Evolutionary conservation across 2,113 vertebrate species (phyloP).

Genomic region (Oreotrochilus melanogaster): DNA sequence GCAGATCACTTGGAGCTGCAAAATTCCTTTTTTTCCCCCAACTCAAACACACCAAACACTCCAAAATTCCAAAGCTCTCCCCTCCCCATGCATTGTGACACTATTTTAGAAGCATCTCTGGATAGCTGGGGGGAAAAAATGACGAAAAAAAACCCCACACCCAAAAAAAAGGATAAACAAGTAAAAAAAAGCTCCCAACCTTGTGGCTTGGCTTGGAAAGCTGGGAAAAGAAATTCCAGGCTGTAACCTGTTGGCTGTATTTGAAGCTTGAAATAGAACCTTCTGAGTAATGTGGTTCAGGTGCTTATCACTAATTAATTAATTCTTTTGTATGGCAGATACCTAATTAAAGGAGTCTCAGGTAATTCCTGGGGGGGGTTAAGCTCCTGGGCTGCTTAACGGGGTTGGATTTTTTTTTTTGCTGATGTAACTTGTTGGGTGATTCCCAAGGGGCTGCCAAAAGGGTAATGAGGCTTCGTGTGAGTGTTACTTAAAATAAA

Average conservation of each 20-base stretch:
- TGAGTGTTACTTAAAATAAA: constrained; percentile 62
- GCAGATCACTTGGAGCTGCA: not conserved
- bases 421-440: constrained; percentile 16
- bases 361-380: constrained; percentile 6
- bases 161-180: not conserved
- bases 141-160: too few relatives aligned
- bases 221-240: not conserved
- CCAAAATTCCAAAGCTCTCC: not conserved
- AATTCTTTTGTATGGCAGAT: constrained; percentile 70
- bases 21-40: not conserved
- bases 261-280: constrained; percentile 66
- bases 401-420: not conserved
- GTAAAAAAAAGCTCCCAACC: not conserved
- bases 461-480: not conserved
- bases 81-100: fast-evolving
- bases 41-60: not conserved
- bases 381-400: not conserved
- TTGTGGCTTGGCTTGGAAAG: not conserved
- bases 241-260: constrained; percentile 64
- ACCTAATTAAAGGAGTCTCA: constrained; percentile 74
- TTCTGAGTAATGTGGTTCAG: constrained; percentile 60
- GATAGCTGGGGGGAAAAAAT: too few relatives aligned
- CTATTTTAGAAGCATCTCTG: fast-evolving
- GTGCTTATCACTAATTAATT: constrained; percentile 75
- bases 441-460: not conserved